These are phyloP conservation scores for Montipora cactus DNA, from an alignment of 64 coral and sea anemone genomes.

Conservation along the genomic window DNA sequence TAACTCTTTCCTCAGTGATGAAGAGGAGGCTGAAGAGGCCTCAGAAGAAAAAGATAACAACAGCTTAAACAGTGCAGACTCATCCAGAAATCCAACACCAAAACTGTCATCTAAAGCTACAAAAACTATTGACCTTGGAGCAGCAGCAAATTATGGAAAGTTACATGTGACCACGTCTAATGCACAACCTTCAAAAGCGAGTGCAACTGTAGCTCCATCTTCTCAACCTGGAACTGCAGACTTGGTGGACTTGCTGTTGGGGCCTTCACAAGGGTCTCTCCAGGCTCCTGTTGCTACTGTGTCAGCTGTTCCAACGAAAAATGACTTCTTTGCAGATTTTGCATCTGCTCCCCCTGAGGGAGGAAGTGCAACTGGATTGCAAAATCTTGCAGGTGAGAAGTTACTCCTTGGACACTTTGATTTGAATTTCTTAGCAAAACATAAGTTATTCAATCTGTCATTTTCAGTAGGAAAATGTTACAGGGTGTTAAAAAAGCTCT, in stretches of 20 bases:
- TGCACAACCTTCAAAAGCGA: not conserved
- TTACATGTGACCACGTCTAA: constrained; percentile 1
- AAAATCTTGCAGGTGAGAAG: constrained; percentile 37
- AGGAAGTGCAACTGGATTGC: constrained; percentile 31
- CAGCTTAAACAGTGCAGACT: constrained; percentile 11
- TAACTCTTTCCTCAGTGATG: constrained; percentile 36
- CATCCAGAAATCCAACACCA: constrained; percentile 34
- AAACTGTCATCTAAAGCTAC: constrained; percentile 29
- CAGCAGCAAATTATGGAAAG: constrained; percentile 66
- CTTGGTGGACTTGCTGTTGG: constrained; percentile 65
- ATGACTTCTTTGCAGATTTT: constrained; percentile 61
- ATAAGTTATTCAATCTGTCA: no score
- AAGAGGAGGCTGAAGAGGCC: constrained; percentile 75
- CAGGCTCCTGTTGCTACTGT: not conserved
- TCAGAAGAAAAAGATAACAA: constrained; percentile 67
- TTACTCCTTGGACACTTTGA: not conserved
- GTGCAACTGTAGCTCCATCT: constrained; percentile 20
- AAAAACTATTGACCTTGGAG: constrained; percentile 71
- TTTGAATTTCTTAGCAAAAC: no score
- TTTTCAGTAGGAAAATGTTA: no score
- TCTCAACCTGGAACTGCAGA: constrained; percentile 3
- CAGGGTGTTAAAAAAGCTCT: no score
- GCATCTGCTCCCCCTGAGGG: constrained; percentile 28
- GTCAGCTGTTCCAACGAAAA: not conserved
- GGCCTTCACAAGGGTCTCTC: not conserved